phyloP scores from a whole-genome alignment of 2,797 vertebrate genomes.

The Pachyuromys duprasi region DNA sequence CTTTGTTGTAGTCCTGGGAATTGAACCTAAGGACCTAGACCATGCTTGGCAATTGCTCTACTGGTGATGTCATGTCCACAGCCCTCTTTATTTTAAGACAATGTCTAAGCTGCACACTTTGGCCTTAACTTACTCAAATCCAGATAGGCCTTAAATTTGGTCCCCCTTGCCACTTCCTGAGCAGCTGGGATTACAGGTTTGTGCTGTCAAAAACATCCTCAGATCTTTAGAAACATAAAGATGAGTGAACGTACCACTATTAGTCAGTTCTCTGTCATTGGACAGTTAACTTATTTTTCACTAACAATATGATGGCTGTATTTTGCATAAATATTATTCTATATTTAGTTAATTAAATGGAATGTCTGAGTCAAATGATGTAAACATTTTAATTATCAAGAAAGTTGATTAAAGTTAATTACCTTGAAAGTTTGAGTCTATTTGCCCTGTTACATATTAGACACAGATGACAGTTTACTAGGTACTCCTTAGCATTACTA shows the following conservation, averaged over 20 bases:
- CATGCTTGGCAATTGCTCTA: background rate
- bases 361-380: slow-evolving; percentile 42
- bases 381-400: slow-evolving; percentile 40
- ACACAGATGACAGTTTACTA: background rate
- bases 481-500: slow-evolving; percentile 6
- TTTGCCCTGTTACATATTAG: slow-evolving; percentile 34
- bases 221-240: slow-evolving; percentile 22
- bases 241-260: background rate
- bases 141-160: background rate
- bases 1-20: background rate
- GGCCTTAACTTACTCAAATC: background rate
- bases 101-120: background rate
- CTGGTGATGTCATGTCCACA: background rate
- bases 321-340: slow-evolving; percentile 18
- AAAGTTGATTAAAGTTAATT: slow-evolving; percentile 42
- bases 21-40: background rate
- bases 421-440: slow-evolving; percentile 10
- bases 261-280: background rate
- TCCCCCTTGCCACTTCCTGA: background rate
- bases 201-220: background rate
- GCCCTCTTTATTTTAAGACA: background rate
- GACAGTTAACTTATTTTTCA: slow-evolving; percentile 14
- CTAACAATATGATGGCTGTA: slow-evolving; percentile 11
- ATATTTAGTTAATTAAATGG: slow-evolving; percentile 36
- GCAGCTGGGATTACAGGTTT: background rate